phyloP scores from a whole-genome alignment of 2,888 invertebrate genomes.

The Polylopha cassiicola region DNA sequence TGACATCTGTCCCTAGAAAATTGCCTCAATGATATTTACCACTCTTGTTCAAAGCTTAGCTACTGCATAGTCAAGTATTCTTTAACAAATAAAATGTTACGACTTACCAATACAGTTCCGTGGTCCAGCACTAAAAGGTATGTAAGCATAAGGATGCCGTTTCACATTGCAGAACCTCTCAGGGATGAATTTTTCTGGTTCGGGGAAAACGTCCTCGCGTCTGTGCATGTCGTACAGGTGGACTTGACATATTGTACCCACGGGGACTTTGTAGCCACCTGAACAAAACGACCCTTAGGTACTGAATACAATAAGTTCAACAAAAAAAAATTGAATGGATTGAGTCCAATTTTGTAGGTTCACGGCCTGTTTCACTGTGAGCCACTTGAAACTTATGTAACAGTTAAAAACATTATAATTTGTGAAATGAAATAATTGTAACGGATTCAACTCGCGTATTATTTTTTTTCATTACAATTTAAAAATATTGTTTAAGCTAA shows the following conservation, averaged over 20 bases:
- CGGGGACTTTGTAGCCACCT: constrained; percentile 63
- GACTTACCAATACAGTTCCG: constrained; percentile 80
- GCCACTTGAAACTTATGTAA: no score
- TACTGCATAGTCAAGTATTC: not conserved
- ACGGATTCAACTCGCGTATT: no score
- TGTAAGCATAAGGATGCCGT: constrained; percentile 65
- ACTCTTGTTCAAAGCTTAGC: not conserved
- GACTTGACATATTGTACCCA: constrained; percentile 66
- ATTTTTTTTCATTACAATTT: no score
- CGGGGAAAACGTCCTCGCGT: constrained; percentile 77
- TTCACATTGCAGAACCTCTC: constrained; percentile 54
- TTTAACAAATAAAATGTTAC: not conserved
- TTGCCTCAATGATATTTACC: no score
- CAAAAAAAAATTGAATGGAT: not conserved
- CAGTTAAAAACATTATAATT: no score
- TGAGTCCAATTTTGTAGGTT: no score
- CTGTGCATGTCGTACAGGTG: constrained; percentile 79
- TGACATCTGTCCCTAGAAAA: no score
- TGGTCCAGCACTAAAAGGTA: constrained; percentile 79
- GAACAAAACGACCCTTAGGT: constrained; percentile 19
- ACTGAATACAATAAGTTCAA: not conserved
- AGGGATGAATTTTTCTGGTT: constrained; percentile 83
- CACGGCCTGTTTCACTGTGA: no score
- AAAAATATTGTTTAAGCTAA: no score
- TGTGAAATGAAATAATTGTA: no score